phyloP scores from a whole-genome alignment of 1,140 invertebrate genomes.

The Drosophila suzukii region DNA sequence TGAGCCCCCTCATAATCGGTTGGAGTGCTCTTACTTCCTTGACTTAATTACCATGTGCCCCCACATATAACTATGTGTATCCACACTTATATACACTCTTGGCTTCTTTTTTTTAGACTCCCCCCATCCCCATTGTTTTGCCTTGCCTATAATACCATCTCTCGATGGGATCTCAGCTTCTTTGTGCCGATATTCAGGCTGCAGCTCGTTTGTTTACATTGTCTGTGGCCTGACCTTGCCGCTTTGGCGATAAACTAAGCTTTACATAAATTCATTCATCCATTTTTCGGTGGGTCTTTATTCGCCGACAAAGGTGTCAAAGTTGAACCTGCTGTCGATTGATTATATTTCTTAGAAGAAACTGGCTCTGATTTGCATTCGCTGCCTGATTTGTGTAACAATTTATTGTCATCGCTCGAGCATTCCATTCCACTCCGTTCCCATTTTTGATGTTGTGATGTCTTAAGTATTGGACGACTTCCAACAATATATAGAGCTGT shows the following conservation, averaged over 20 bases:
- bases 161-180: constrained; percentile 19
- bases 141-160: constrained; percentile 33
- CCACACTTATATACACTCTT: not conserved
- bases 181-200: constrained; percentile 36
- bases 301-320: constrained; percentile 68
- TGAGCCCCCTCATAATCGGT: constrained; percentile 48
- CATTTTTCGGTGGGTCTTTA: constrained; percentile 19
- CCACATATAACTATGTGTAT: no score
- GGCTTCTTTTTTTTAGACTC: no score
- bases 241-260: constrained; percentile 54
- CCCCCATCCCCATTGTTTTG: constrained; percentile 4
- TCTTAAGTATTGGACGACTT: constrained; percentile 49
- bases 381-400: constrained; percentile 71
- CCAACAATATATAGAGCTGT: constrained; percentile 43
- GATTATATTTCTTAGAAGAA: constrained; percentile 50
- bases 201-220: constrained; percentile 45
- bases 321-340: constrained; percentile 58
- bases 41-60: constrained; percentile 63
- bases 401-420: constrained; percentile 44
- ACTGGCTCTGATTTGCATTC: constrained; percentile 46
- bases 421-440: constrained; percentile 61
- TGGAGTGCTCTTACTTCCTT: constrained; percentile 74
- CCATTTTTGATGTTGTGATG: constrained; percentile 40
- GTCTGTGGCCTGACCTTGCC: constrained; percentile 63
- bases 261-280: constrained; percentile 65